A percentile compares a stretch with the other conserved stretches of the same genome.
Conservation (phyloP, 1,140 invertebrate genomes). For the Orchesella cincta region DNA sequence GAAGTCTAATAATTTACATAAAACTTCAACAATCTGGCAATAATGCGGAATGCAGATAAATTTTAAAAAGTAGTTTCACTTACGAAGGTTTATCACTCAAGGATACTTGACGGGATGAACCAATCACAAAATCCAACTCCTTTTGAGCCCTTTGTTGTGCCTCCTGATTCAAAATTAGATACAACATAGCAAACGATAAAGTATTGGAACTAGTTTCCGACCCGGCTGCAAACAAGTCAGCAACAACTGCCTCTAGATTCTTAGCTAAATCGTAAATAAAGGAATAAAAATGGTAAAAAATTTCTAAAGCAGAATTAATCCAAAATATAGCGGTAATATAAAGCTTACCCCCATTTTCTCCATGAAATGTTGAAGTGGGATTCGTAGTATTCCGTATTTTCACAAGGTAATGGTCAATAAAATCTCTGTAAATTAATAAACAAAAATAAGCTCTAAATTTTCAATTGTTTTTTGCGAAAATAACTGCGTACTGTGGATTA, state of each 20-base stretch:
- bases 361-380: not conserved
- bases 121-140: slow-evolving; percentile 77
- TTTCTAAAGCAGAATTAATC: not conserved
- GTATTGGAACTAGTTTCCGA: slow-evolving; percentile 79
- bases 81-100: slow-evolving; percentile 69
- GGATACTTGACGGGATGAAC: slow-evolving; percentile 65
- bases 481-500: not conserved
- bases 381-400: not conserved
- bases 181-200: slow-evolving; percentile 74
- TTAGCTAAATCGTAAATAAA: too few relatives aligned
- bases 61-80: slow-evolving; percentile 27
- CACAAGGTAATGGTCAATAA: not conserved
- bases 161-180: slow-evolving; percentile 73
- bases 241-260: not conserved
- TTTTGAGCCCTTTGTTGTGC: slow-evolving; percentile 75
- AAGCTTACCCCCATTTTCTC: not conserved
- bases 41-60: not conserved
- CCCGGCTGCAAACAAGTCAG: slow-evolving; percentile 61
- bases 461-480: not conserved
- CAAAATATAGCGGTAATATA: not conserved
- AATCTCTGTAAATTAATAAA: not conserved
- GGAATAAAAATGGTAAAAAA: too few relatives aligned
- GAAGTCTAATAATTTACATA: too few relatives aligned
- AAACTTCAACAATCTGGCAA: slow-evolving; percentile 57
- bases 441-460: not conserved